phyloP scores from a whole-genome alignment of 2,113 vertebrate genomes.

The Pterocles gutturalis region DNA sequence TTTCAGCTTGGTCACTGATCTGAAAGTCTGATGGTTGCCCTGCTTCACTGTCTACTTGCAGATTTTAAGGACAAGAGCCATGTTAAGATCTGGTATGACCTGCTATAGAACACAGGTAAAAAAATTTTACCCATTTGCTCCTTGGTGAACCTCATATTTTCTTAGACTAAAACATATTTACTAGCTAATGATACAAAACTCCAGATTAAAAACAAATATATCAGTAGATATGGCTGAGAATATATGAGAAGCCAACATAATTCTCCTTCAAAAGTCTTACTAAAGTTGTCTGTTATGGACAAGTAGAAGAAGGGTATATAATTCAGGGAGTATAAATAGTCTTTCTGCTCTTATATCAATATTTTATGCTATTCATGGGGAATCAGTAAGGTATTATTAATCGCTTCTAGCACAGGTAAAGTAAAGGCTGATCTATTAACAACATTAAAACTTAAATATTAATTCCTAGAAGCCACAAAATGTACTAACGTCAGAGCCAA shows the following conservation, averaged over 20 bases:
- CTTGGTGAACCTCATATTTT: neutral
- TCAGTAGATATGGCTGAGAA: neutral
- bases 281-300: slow-evolving; percentile 15
- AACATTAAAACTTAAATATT: slow-evolving; percentile 62
- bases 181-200: neutral
- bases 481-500: neutral
- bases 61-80: neutral
- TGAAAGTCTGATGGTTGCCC: neutral
- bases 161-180: neutral
- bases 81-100: neutral
- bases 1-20: neutral
- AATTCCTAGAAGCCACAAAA: slow-evolving; percentile 39
- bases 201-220: neutral
- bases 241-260: neutral
- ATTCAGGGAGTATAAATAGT: slow-evolving; percentile 62
- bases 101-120: neutral
- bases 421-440: slow-evolving; percentile 53
- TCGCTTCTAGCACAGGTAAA: slow-evolving; percentile 57
- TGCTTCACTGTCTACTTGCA: neutral
- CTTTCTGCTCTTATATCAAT: slow-evolving; percentile 61
- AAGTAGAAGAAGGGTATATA: slow-evolving; percentile 4
- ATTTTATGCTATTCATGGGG: slow-evolving; percentile 55
- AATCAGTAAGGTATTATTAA: slow-evolving; percentile 64
- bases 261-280: slow-evolving; percentile 2
- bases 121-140: neutral